Percentiles rank a stretch among this genome's conserved stretches.
These are phyloP conservation scores for Meteorus cinctellus DNA, from an alignment of 2,888 invertebrate genomes.

Conservation along the genomic window DNA sequence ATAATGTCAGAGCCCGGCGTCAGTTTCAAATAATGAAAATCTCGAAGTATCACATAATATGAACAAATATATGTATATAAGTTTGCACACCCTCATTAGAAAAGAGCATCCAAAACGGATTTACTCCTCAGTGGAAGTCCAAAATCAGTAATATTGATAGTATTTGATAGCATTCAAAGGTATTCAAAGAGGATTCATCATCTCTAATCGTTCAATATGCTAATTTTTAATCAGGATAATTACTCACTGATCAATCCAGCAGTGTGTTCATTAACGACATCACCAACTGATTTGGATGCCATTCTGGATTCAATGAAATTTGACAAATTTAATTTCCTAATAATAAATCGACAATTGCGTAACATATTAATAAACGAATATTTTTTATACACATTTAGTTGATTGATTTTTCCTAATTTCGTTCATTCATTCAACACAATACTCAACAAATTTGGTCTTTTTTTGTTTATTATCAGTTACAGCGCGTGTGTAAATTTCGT, in stretches of 20 bases:
- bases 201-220: too few species aligned
- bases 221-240: not conserved
- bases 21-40: too few species aligned
- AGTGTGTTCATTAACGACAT: slow-evolving; percentile 49
- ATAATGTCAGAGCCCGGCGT: too few species aligned
- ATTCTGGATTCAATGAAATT: slow-evolving; percentile 43
- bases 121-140: too few species aligned
- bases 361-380: slow-evolving; percentile 44
- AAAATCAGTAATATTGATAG: too few species aligned
- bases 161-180: too few species aligned
- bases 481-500: not conserved
- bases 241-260: slow-evolving; percentile 67
- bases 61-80: too few species aligned
- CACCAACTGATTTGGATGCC: slow-evolving; percentile 45
- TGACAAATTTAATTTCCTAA: slow-evolving; percentile 44
- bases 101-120: too few species aligned
- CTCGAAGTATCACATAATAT: too few species aligned
- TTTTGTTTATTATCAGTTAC: not conserved
- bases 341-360: slow-evolving; percentile 48
- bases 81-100: too few species aligned
- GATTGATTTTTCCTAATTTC: not conserved
- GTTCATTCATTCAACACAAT: not conserved
- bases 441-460: not conserved
- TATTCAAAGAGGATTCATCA: too few species aligned
- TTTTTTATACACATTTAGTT: not conserved